Conservation (phyloP, 2,797 vertebrate species). For the Lates japonicus region DNA sequence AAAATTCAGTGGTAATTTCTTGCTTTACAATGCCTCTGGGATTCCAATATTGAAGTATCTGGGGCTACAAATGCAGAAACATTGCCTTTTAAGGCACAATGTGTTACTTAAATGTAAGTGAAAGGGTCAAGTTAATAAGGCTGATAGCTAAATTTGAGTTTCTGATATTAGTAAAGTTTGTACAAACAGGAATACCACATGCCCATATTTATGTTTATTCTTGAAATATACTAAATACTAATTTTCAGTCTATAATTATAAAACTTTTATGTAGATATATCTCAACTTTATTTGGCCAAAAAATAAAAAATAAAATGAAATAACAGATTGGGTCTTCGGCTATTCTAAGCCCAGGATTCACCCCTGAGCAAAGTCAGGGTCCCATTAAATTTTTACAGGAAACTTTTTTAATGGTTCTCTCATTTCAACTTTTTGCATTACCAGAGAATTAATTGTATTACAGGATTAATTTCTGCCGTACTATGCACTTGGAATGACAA, state of each 20-base stretch:
- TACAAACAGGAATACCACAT: neutral
- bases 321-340: neutral
- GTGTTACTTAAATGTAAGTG: neutral
- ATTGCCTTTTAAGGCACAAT: neutral
- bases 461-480: neutral
- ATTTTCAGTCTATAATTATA: conserved; percentile 2
- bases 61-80: neutral
- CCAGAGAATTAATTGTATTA: neutral
- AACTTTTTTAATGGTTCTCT: neutral
- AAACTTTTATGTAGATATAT: neutral
- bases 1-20: neutral
- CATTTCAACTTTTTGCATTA: neutral
- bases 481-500: neutral
- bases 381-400: neutral
- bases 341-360: neutral
- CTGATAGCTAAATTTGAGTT: neutral
- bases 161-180: neutral
- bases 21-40: neutral
- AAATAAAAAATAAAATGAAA: neutral
- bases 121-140: neutral
- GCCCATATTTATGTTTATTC: neutral
- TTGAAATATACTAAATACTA: neutral
- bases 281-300: neutral
- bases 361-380: neutral
- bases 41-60: neutral